Conservation (phyloP, 2,113 vertebrate genomes). For the Fulica atra region DNA sequence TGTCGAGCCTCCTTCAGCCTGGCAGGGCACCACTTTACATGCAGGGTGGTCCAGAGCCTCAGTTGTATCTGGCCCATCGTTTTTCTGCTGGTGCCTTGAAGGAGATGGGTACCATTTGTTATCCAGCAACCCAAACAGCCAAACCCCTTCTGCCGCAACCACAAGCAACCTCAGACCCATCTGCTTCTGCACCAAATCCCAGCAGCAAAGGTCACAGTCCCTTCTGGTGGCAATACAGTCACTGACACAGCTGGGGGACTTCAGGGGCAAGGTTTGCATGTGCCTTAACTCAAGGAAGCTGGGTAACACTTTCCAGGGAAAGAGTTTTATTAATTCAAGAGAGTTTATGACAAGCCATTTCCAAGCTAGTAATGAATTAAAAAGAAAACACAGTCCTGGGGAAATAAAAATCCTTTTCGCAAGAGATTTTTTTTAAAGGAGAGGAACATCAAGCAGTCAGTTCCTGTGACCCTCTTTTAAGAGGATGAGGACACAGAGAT, state of each 20-base stretch:
- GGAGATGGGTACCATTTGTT: background rate
- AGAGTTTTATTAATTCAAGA: background rate
- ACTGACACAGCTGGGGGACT: background rate
- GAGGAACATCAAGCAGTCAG: background rate
- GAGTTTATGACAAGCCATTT: background rate
- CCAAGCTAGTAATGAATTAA: background rate
- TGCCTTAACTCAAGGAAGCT: background rate
- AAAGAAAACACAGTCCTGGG: background rate
- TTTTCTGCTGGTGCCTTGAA: background rate
- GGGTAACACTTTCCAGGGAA: background rate
- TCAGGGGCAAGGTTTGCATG: background rate
- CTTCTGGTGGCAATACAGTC: background rate
- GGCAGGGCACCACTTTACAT: background rate
- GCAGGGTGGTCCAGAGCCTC: background rate
- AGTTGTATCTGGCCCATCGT: background rate
- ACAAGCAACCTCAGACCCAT: background rate
- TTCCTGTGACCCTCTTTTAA: background rate
- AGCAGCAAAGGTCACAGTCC: background rate
- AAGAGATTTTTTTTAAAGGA: background rate
- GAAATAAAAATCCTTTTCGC: rapidly evolving
- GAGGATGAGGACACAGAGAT: background rate
- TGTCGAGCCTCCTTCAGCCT: background rate
- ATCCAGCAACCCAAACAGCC: background rate
- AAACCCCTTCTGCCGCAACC: background rate
- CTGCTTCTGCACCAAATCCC: background rate